Evolutionary conservation across 2,888 invertebrate species (phyloP), one percentile per base, ranked within the genome.

Genomic region (Tethea ocularis): DNA sequence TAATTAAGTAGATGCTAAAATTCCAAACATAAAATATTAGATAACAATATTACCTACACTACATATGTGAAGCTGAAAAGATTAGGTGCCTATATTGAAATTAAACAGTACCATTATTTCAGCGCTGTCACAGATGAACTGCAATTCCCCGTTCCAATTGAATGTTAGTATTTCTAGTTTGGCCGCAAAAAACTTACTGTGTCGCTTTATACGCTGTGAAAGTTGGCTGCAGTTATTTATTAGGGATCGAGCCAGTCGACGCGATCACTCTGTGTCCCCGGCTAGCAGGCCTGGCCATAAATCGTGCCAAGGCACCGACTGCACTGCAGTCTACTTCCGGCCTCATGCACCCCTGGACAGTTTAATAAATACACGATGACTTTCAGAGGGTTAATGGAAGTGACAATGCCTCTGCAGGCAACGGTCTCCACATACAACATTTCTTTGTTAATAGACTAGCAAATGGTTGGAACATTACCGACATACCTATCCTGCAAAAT

Each of bases 191-290:
- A 77, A 71, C 72, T 67, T 63, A 69, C 75, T 73, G 63, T 67
- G 64, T 69, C 76, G 65, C 69, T 78, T 69, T 67, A 67, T 72
- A 71, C 71, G 65, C 64, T 74, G 70, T 63, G 68, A 80, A 75
- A 78, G 72, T 77, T 74, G 77, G 74, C 82, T 77, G 71, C 72
- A 75, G 87, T 87, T 87, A 88, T 89, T 89, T 88, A 89, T 88
- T 85, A 84, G 87, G 79, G 82, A 86, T 83, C 77, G 78, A 77
- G 75, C 70, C 74, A 80, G 82, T 84, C 80, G 82, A 82, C 84
- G 78, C 85, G 84, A 86, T 87, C 86, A 82, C 75, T 84, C 83
- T 75, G 77, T 74, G 81, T 81, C 78, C 74, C 72, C 71, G 68
- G 67, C 67, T 72, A 68, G 69, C 76, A 74, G 78, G 82, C 77